Percentiles rank a stretch among this genome's conserved stretches.
phyloP scores from a whole-genome alignment of 2,797 vertebrate genomes.

The Phataginus tricuspis region DNA sequence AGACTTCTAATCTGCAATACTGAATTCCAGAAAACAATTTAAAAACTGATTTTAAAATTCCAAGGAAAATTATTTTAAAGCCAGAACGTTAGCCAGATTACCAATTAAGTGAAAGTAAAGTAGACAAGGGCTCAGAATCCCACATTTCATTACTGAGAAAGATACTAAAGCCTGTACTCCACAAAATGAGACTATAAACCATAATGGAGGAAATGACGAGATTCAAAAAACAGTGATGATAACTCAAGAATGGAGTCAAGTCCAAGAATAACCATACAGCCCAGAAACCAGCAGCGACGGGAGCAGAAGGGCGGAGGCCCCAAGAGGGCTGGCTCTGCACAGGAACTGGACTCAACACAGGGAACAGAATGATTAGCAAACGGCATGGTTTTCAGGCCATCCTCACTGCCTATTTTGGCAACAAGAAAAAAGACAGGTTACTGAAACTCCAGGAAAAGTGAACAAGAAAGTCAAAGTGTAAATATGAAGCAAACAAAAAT shows the following conservation, averaged over 20 bases:
- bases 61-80: conserved; percentile 32
- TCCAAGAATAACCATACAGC: background rate
- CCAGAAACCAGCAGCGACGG: background rate
- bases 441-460: conserved; percentile 26
- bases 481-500: conserved; percentile 24
- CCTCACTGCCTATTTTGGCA: background rate
- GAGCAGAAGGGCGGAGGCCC: background rate
- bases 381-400: background rate
- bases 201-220: background rate
- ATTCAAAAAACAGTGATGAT: background rate
- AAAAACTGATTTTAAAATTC: background rate
- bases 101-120: background rate
- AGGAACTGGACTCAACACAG: background rate
- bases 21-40: background rate
- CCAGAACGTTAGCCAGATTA: background rate
- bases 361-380: background rate
- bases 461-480: background rate
- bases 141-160: background rate
- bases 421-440: background rate
- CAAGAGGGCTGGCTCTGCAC: background rate
- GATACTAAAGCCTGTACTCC: background rate
- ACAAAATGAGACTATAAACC: background rate
- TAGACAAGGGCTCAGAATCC: background rate
- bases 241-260: background rate
- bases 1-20: background rate